Evolutionary conservation across 1,140 invertebrate species (phyloP), one percentile per base, ranked within the genome.

Genomic region (Drosophila orosa): DNA sequence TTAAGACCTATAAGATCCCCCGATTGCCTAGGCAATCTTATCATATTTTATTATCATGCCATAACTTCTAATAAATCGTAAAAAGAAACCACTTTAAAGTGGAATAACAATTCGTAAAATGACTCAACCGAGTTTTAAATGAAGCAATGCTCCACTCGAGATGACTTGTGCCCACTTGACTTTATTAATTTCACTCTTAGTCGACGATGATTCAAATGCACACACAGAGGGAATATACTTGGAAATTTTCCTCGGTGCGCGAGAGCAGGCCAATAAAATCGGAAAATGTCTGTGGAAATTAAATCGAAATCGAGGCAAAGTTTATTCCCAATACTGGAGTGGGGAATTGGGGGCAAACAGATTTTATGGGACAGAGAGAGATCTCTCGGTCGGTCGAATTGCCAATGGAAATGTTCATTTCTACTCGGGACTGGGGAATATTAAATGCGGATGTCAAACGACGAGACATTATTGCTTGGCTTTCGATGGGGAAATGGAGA

Each of bases 361-460:
- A 71, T 57, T 69, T 71, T 47, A 57, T 39, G 19, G 17, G 25
- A 31, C n/a, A 3, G 19, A 17, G 17, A 45, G 31, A 25, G 19
- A 4, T 33, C 29, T 13, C 31, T 19, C 7, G n/a, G n/a, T n/a
- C n/a, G n/a, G n/a, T 37, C 63, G 35, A 42, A 68, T 68, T 62
- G 50, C 50, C 45, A 71, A 57, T 71, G 68, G 40, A 71, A 72
- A 71, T 72, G 65, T 58, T 48, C 50, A 48, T 57, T 71, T 71
- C 31, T 10, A 40, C n/a, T 15, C 15, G 37, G 65, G 35, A 22
- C 39, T 33, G 50, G 17, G 54, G 33, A 57, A 74, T 86, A 86
- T 86, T 87, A 86, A 86, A 86, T 83, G 79, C 80, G 74, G 48
- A 68, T 67, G 83, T 89, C 79, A 83, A 86, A 89, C 42, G 74